These are phyloP conservation scores for Chromis chromis DNA, from an alignment of 2,797 vertebrate species.

Conservation along the genomic window DNA sequence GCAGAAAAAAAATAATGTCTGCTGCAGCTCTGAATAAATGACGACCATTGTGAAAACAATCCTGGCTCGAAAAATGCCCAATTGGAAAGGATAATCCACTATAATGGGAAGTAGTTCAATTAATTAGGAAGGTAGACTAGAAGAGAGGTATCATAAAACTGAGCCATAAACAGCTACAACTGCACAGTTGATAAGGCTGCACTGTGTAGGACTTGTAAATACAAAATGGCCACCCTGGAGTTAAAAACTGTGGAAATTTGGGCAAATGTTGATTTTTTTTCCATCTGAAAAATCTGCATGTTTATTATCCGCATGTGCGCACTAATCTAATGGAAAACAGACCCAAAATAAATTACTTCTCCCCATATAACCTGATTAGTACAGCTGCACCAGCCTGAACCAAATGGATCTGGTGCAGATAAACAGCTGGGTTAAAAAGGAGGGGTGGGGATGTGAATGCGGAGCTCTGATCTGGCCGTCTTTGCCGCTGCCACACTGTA, in stretches of 20 bases:
- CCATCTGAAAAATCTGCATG: constrained; percentile 59
- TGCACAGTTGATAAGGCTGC: constrained; percentile 56
- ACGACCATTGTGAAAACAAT: constrained; percentile 63
- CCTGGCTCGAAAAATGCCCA: constrained; percentile 61
- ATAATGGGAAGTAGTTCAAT: constrained; percentile 77
- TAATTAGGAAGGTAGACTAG: constrained; percentile 70
- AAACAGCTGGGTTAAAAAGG: constrained; percentile 19
- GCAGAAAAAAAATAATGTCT: constrained; percentile 71
- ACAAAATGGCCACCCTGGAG: constrained; percentile 69
- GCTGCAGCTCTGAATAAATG: constrained; percentile 66
- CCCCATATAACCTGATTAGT: constrained; percentile 70
- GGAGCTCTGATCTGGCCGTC: constrained; percentile 22
- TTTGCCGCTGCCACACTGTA: constrained; percentile 26
- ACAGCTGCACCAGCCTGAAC: constrained; percentile 48
- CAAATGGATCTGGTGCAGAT: constrained; percentile 58
- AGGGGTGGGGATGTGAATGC: not conserved
- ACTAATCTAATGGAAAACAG: constrained; percentile 73
- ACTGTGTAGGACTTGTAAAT: constrained; percentile 59
- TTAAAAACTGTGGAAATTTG: constrained; percentile 50
- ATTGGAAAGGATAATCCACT: constrained; percentile 67
- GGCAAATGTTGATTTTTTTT: constrained; percentile 40
- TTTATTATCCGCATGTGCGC: constrained; percentile 57
- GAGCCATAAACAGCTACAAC: constrained; percentile 65
- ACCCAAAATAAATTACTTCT: constrained; percentile 61
- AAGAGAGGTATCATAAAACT: constrained; percentile 70